These are phyloP conservation scores for Pseudochromis fuscus DNA, from an alignment of 2,797 vertebrate genomes.

Conservation along the genomic window DNA sequence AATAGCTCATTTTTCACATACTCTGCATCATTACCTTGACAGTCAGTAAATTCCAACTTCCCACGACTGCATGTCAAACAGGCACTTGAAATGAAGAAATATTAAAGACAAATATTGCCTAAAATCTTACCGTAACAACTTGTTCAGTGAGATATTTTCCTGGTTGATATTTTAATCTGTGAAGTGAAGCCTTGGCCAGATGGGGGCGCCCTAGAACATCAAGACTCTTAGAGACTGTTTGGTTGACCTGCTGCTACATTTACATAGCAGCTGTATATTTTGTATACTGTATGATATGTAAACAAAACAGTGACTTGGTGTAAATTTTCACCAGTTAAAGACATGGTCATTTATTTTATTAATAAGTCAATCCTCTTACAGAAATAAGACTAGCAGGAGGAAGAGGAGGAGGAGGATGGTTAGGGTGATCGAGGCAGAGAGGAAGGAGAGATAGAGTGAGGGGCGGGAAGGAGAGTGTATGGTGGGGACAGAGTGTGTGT, in stretches of 20 bases:
- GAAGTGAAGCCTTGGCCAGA: slow-evolving; percentile 1
- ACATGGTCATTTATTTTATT: not conserved
- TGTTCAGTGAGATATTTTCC: no score
- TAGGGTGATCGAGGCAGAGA: not conserved
- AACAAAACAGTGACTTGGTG: not conserved
- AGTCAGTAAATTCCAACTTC: no score
- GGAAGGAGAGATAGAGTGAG: not conserved
- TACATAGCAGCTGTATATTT: not conserved
- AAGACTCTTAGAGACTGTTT: not conserved
- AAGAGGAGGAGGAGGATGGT: slow-evolving; percentile 28
- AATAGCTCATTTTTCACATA: no score
- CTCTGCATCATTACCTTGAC: no score
- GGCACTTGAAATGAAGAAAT: no score
- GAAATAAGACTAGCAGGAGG: slow-evolving; percentile 15
- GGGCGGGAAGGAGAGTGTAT: slow-evolving; percentile 12
- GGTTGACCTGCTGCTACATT: not conserved
- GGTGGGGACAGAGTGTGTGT: slow-evolving; percentile 22
- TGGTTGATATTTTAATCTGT: slow-evolving; percentile 2
- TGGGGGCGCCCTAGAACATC: slow-evolving; percentile 14
- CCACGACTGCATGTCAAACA: no score
- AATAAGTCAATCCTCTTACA: not conserved
- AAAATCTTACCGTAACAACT: no score
- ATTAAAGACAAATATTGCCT: no score
- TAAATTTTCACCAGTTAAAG: not conserved
- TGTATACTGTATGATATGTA: not conserved